A percentile compares a stretch with the other conserved stretches of the same genome.
Evolutionary conservation across 2,888 invertebrate species (phyloP).

Genomic region (Pyrocoelia pectoralis): DNA sequence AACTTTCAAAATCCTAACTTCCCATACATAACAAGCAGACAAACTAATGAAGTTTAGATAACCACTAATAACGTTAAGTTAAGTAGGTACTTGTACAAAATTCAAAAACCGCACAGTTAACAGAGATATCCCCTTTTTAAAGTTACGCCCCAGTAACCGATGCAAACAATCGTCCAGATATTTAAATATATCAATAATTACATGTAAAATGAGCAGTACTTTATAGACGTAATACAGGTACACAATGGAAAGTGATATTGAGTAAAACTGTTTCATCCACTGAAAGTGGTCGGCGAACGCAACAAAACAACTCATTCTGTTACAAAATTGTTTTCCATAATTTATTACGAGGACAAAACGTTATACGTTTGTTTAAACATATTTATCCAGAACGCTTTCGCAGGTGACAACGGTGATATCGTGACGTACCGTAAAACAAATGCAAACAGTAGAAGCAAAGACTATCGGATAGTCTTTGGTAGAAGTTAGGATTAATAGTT

Average conservation of each 20-base stretch:
- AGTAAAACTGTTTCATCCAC: constrained; percentile 29
- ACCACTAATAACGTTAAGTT: neutral
- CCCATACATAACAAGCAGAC: no score
- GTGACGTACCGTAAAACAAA: no score
- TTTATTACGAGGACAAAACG: constrained; percentile 41
- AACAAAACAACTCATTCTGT: constrained; percentile 19
- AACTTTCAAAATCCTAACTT: no score
- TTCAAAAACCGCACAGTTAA: neutral
- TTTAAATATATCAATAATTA: constrained; percentile 17
- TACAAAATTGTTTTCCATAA: constrained; percentile 39
- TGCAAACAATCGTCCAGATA: constrained; percentile 23
- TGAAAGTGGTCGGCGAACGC: no score
- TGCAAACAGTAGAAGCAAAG: neutral
- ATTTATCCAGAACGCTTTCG: constrained; percentile 39
- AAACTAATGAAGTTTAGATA: no score
- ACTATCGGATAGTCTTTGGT: no score
- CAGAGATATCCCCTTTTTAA: neutral
- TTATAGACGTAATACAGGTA: constrained; percentile 38
- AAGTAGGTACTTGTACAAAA: neutral
- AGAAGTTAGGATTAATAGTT: no score
- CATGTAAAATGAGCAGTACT: constrained; percentile 33
- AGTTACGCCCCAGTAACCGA: constrained; percentile 20
- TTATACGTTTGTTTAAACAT: constrained; percentile 38
- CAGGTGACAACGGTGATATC: neutral
- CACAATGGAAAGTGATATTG: constrained; percentile 38